A percentile compares a stretch with the other conserved stretches of the same genome.
These are phyloP conservation scores for Camptogramma bilineatum DNA, from an alignment of 2,888 invertebrate genomes.

Conservation along the genomic window DNA sequence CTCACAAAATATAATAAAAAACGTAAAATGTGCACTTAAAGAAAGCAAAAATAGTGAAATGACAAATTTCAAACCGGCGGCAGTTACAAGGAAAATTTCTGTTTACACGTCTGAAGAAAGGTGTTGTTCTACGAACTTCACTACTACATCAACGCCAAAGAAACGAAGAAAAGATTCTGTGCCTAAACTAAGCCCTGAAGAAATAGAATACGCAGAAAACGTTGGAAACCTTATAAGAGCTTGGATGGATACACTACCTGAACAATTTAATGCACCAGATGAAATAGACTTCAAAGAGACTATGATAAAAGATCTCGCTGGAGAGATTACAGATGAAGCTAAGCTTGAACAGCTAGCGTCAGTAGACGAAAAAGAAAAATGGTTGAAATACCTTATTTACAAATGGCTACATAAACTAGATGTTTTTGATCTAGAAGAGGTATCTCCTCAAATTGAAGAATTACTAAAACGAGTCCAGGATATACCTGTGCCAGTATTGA, in stretches of 20 bases:
- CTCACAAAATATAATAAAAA: conserved; percentile 25
- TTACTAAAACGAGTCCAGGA: conserved; percentile 47
- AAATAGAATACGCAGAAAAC: conserved; percentile 50
- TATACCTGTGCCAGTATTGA: conserved; percentile 51
- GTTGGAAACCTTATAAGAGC: conserved; percentile 48
- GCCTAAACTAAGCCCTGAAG: conserved; percentile 51
- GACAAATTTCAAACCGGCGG: conserved; percentile 18
- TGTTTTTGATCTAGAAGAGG: conserved; percentile 51
- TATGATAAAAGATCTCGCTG: conserved; percentile 57
- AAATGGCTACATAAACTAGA: conserved; percentile 59
- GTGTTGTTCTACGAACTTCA: conserved; percentile 27
- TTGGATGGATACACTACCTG: conserved; percentile 60
- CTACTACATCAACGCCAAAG: conserved; percentile 56
- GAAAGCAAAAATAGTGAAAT: conserved; percentile 1
- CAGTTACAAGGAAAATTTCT: conserved; percentile 41
- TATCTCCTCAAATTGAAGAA: conserved; percentile 49
- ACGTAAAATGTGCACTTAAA: conserved; percentile 20
- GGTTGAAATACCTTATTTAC: conserved; percentile 50
- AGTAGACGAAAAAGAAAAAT: conserved; percentile 44
- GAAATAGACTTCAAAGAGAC: conserved; percentile 55
- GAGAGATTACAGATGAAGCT: conserved; percentile 55
- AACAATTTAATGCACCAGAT: conserved; percentile 45
- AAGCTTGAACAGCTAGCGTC: conserved; percentile 54
- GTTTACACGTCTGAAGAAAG: conserved; percentile 50
- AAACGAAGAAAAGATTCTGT: conserved; percentile 38